Evolutionary conservation across 92 coral and sea anemone genomes (phyloP).

Genomic region (Porites divaricata): DNA sequence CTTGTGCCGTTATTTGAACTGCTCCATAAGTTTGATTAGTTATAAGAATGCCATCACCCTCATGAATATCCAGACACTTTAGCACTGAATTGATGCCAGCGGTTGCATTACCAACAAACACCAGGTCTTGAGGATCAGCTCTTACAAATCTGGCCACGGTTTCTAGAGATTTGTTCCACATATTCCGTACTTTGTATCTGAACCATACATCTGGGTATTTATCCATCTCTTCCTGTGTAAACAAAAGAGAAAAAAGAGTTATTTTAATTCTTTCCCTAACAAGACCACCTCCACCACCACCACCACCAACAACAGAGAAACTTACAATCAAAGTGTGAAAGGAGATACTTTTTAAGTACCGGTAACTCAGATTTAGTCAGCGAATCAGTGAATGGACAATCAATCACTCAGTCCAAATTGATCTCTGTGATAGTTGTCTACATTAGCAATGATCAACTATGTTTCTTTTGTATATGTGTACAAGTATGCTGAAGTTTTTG

Average conservation of each 20-base stretch:
- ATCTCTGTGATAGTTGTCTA: too few relatives aligned
- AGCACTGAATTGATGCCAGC: conserved; percentile 69
- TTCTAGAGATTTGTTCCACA: conserved; percentile 58
- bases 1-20: conserved; percentile 67
- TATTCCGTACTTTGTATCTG: conserved; percentile 29
- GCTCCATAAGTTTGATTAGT: conserved; percentile 84
- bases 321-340: too few relatives aligned
- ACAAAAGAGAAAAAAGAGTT: not conserved
- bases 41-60: conserved; percentile 76
- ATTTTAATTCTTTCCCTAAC: not conserved
- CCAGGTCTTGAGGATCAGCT: conserved; percentile 61
- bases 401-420: too few relatives aligned
- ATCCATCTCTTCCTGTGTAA: conserved; percentile 65
- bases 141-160: conserved; percentile 73
- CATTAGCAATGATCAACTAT: too few relatives aligned
- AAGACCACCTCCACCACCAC: too few relatives aligned
- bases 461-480: too few relatives aligned
- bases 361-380: too few relatives aligned
- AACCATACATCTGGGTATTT: conserved; percentile 67
- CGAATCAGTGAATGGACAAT: too few relatives aligned
- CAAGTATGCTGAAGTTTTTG: too few relatives aligned
- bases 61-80: conserved; percentile 56
- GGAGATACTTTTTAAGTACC: too few relatives aligned
- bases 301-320: too few relatives aligned
- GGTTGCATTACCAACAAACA: conserved; percentile 80